These are phyloP conservation scores for Hyposoter didymator DNA, from an alignment of 2,888 invertebrate genomes.

Conservation along the genomic window DNA sequence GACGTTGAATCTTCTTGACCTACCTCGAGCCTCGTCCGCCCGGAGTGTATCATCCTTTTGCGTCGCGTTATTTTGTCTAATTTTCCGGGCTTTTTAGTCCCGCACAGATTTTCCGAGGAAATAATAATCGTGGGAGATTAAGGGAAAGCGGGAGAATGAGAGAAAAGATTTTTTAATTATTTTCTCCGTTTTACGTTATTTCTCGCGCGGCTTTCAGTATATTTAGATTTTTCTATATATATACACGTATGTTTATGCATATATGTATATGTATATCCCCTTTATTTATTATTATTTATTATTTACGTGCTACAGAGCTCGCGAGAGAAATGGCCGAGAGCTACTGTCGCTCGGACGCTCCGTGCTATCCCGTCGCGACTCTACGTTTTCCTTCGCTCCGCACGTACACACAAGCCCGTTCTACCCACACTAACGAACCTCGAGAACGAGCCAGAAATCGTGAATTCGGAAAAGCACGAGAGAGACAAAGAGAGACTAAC, in stretches of 20 bases:
- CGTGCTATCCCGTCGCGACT: conserved; percentile 70
- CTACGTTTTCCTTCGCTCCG: conserved; percentile 50
- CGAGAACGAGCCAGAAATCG: neutral
- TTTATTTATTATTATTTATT: conserved; percentile 37
- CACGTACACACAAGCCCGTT: conserved; percentile 10
- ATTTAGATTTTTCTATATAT: conserved; percentile 24
- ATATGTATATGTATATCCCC: conserved; percentile 12
- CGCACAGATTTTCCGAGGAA: conserved; percentile 67
- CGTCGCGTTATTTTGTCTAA: conserved; percentile 83
- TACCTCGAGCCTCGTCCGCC: conserved; percentile 84
- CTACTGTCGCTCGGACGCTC: conserved; percentile 73
- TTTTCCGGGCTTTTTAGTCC: conserved; percentile 68
- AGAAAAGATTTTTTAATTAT: conserved; percentile 46
- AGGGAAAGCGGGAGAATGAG: conserved; percentile 26
- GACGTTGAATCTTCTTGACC: conserved; percentile 72
- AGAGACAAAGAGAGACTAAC: conserved; percentile 19
- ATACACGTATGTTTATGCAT: conserved; percentile 11
- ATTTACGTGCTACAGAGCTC: conserved; percentile 68
- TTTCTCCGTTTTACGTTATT: conserved; percentile 54
- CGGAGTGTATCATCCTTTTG: conserved; percentile 85
- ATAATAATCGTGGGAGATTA: conserved; percentile 20
- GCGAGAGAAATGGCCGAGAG: conserved; percentile 84
- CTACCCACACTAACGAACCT: neutral
- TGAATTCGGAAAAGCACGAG: conserved; percentile 10
- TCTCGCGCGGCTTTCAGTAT: conserved; percentile 48